Conservation (phyloP, 1,140 invertebrate genomes). For the Pygmarrhopalites habei region DNA sequence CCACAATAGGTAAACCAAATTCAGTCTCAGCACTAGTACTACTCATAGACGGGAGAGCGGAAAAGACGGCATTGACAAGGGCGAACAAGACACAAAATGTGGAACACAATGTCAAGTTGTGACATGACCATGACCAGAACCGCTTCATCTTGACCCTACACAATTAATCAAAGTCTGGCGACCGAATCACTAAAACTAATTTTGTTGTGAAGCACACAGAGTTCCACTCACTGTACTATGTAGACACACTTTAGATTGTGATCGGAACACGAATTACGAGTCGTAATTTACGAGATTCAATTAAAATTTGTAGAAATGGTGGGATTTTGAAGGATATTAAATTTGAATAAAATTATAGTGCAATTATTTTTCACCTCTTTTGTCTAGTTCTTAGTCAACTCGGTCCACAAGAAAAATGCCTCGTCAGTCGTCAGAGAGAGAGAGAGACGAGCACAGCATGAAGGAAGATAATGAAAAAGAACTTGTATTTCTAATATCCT, state of each 20-base stretch:
- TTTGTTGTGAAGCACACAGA: neutral
- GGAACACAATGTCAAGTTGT: neutral
- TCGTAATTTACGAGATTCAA: too few relatives aligned
- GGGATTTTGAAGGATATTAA: too few relatives aligned
- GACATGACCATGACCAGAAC: neutral
- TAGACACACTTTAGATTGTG: too few relatives aligned
- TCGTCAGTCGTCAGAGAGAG: too few relatives aligned
- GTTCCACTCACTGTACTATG: too few relatives aligned
- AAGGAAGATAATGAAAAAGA: neutral
- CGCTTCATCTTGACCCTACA: neutral
- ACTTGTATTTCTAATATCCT: neutral
- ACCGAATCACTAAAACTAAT: neutral
- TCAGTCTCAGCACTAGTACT: neutral
- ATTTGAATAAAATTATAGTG: too few relatives aligned
- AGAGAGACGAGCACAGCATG: too few relatives aligned
- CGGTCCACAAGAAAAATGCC: too few relatives aligned
- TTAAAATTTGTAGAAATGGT: too few relatives aligned
- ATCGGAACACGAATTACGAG: too few relatives aligned
- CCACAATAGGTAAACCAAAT: slow-evolving; percentile 11
- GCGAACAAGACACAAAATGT: neutral
- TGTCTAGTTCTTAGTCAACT: too few relatives aligned
- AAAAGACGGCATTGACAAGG: neutral
- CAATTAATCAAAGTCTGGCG: neutral
- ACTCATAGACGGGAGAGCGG: neutral
- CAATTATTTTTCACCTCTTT: too few relatives aligned